Evolutionary conservation across 2,888 invertebrate species (phyloP), one percentile per base, ranked within the genome.

Genomic region (Limnephilus lunatus): DNA sequence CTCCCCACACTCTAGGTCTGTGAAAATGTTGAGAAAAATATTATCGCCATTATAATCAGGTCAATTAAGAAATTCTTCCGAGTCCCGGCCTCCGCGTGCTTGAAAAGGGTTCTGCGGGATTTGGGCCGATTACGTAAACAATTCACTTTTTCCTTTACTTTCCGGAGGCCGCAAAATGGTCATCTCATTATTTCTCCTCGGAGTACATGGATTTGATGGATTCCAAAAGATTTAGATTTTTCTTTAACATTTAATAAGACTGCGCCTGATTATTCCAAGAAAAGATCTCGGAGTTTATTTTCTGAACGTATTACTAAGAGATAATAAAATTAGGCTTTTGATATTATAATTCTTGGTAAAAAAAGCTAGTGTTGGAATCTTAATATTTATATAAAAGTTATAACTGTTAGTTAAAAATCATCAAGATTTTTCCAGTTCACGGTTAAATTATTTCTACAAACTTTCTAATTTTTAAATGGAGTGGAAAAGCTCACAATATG

Each of bases 51-150:
- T 85, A 48, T 92, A 92, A 92, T 92, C 91, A 81, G 88, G 91
- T 91, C 91, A 92, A 92, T 92, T 92, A 90, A 90, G 91, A 92
- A 92, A 92, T 92, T 91, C 88, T 48, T 30, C 90, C 7, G 68
- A 92, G 90, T 80, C 90, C 87, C 90, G 44, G 80, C 88, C 25
- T 89, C 81, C 81, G 68, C 68, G 88, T 80, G 88, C 90, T 92
- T 81, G 35, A 44, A 81, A 83, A 83, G 88, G 91, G 48, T 86
- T 81, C 39, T 48, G 44, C 39, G 53, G 86, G 81, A 89, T 88
- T 91, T 88, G 32, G 48, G 88, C 88, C 91, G 91, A 91, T 91
- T 91, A 89, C 81, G 88, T 89, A 81, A 89, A 87, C 88, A 89
- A 39, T 32, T 44, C 39, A 30, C 81, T 89, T 80, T 89, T 89